phyloP scores from a whole-genome alignment of 2,888 invertebrate species.

The Apoda limacodes region DNA sequence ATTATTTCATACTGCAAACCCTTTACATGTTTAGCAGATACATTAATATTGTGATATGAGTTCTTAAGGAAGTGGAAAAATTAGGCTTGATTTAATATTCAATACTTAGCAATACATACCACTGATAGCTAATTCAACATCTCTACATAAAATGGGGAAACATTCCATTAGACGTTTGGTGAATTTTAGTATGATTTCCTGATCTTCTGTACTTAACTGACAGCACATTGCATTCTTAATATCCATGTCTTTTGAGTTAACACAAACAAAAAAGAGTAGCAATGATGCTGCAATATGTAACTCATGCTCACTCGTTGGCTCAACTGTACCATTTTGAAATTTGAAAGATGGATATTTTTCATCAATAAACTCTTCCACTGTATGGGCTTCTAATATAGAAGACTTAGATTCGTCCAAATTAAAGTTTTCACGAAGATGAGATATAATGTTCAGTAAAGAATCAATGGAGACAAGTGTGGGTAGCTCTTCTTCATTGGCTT shows the following conservation, averaged over 20 bases:
- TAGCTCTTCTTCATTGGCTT: constrained; percentile 28
- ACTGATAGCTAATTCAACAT: constrained; percentile 52
- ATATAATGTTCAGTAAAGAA: constrained; percentile 42
- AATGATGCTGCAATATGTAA: constrained; percentile 57
- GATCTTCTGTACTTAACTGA: constrained; percentile 57
- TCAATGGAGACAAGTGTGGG: too few relatives aligned
- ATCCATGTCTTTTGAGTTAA: constrained; percentile 62
- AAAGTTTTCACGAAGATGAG: constrained; percentile 47
- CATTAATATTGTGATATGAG: too few relatives aligned
- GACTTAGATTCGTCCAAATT: constrained; percentile 55
- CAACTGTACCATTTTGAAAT: constrained; percentile 43
- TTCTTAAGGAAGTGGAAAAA: too few relatives aligned
- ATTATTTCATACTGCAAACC: too few relatives aligned
- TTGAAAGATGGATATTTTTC: constrained; percentile 64
- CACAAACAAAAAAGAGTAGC: constrained; percentile 61
- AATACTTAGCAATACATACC: too few relatives aligned
- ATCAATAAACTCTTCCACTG: constrained; percentile 44
- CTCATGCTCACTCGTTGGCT: constrained; percentile 37
- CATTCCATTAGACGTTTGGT: constrained; percentile 63
- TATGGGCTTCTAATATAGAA: constrained; percentile 43
- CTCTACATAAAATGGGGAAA: constrained; percentile 41
- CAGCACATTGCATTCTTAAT: constrained; percentile 69
- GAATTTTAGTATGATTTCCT: constrained; percentile 65
- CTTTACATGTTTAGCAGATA: too few relatives aligned
- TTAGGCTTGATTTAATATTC: too few relatives aligned